phyloP scores from a whole-genome alignment of 2,113 vertebrate genomes.

The Psittacus erithacus region DNA sequence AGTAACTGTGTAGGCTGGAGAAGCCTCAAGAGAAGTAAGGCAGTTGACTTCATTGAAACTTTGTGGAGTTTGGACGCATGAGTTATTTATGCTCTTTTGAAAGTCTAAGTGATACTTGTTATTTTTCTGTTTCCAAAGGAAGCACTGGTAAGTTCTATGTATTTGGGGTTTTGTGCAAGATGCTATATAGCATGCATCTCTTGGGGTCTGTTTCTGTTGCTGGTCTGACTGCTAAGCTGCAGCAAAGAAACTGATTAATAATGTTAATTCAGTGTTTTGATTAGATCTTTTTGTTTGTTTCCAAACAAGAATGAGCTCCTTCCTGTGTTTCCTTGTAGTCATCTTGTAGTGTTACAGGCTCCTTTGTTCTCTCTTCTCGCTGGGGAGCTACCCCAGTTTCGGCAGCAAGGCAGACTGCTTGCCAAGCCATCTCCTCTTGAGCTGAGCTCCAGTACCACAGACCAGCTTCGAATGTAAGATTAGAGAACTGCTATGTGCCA shows the following conservation, averaged over 20 bases:
- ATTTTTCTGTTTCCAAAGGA: conserved; percentile 13
- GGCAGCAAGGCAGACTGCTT: background rate
- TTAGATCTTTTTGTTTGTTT: background rate
- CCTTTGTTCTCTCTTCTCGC: conserved; percentile 25
- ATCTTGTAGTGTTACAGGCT: conserved; percentile 9
- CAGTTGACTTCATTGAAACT: background rate
- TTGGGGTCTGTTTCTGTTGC: background rate
- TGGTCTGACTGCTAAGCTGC: background rate
- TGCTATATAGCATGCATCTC: background rate
- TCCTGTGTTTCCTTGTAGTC: conserved; percentile 7
- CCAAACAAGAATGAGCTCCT: background rate
- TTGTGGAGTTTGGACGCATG: background rate
- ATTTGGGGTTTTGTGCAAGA: background rate
- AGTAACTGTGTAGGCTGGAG: background rate
- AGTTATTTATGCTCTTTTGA: conserved; percentile 42
- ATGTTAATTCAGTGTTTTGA: conserved; percentile 10
- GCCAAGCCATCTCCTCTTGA: background rate
- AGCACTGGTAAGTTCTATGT: background rate
- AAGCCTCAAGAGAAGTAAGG: background rate
- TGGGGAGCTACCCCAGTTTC: conserved; percentile 43
- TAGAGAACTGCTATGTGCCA: background rate
- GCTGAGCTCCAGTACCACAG: background rate
- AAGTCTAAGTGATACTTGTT: conserved; percentile 18
- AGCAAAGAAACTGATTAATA: background rate
- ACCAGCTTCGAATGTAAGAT: background rate